Percentiles rank a stretch among this genome's conserved stretches.
Evolutionary conservation across 2,888 invertebrate genomes (phyloP).

Genomic region (Sphinx pinastri): DNA sequence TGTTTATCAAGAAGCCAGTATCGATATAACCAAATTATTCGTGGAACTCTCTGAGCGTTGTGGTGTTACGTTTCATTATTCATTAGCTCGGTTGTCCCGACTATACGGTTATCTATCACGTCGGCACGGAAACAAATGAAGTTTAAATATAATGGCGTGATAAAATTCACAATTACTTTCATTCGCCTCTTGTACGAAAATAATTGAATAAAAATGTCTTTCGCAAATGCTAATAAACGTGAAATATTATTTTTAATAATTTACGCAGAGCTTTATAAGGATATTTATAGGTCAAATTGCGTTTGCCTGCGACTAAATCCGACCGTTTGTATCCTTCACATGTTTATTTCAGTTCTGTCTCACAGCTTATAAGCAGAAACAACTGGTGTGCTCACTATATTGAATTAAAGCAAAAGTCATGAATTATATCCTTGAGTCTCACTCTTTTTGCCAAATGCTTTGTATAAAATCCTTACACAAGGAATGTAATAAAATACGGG

Average conservation of each 20-base stretch:
- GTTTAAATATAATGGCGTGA: background rate
- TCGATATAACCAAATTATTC: background rate
- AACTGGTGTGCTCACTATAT: slow-evolving; percentile 2
- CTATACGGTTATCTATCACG: background rate
- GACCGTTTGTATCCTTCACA: background rate
- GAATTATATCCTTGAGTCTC: slow-evolving; percentile 3
- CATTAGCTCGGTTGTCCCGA: background rate
- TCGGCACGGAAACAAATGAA: background rate
- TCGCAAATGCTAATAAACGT: background rate
- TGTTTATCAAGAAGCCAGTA: no score
- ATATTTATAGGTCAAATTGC: background rate
- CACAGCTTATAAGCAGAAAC: background rate
- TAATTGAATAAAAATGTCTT: background rate
- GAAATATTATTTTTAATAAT: background rate
- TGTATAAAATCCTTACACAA: background rate
- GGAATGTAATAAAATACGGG: slow-evolving; percentile 4
- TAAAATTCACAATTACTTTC: background rate
- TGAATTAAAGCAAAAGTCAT: slow-evolving; percentile 8
- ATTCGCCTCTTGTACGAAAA: background rate
- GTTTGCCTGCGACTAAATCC: background rate
- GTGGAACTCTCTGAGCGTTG: background rate
- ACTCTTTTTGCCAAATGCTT: background rate
- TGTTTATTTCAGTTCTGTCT: background rate
- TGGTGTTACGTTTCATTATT: background rate
- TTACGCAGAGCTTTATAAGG: background rate